Evolutionary conservation across 2,888 invertebrate genomes (phyloP), one percentile per base, ranked within the genome.

Genomic region (Bruchidius siliquastri): DNA sequence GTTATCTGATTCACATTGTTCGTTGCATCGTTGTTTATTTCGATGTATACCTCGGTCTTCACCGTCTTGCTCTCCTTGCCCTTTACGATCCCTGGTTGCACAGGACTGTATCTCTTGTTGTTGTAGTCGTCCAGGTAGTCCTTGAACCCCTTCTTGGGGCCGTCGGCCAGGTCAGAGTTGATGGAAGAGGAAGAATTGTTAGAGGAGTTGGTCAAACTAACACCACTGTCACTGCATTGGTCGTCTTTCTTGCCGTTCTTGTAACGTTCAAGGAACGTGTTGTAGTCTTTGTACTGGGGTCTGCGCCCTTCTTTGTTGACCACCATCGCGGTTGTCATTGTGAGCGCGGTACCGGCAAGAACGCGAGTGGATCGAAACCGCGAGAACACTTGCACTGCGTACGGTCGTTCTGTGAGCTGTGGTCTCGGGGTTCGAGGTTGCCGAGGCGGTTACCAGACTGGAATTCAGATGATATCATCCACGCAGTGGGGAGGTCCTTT

Each of bases 31-130:
- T 73, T 76, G 72, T 77, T 78, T 67, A 85, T 82, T 75, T 84
- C 80, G 66, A 84, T 82, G 72, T 81, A 83, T 75, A 84, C 81
- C 78, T 84, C 84, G 21, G 82, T 83, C 78, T 82, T 83, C 49
- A 82, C 80, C 72, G 79, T 81, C 68, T 77, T 74, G n/a, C 70
- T 66, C n/a, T 70, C 67, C 22, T 73, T 67, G 2, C 67, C 68
- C n/a, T 73, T 75, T 8, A 70, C 70, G 2, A 75, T 75, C 20
- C 21, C 69, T 4, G 81, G 80, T 73, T 80, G 81, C 8, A 82
- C 82, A 0, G 83, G 77, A 71, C 77, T 78, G 72, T 78, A 82
- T 72, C 80, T 82, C 72, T 81, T 82, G 49, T 74, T 77, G 49
- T 77, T 82, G 69, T 81, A 80, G 71, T 79, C 79, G 22, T 81